Conservation (phyloP, 2,888 invertebrate species). For the Lamellibrachia columna region DNA sequence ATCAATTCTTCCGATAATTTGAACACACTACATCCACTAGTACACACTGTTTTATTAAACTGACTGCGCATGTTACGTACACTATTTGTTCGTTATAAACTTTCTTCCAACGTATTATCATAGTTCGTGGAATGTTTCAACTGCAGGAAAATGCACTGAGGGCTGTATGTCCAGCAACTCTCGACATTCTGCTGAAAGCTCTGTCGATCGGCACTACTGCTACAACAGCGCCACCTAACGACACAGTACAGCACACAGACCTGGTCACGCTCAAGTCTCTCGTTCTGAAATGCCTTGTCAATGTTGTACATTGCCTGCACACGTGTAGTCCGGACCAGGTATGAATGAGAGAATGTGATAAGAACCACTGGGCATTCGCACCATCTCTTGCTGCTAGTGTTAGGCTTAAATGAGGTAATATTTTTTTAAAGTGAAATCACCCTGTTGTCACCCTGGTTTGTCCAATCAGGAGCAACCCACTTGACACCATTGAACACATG, state of each 20-base stretch:
- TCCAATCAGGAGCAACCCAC: background rate
- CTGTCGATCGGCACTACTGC: conserved; percentile 50
- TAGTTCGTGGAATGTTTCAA: background rate
- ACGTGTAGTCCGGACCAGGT: conserved; percentile 70
- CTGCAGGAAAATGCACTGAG: conserved; percentile 71
- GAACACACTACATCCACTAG: too few species aligned
- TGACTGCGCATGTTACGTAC: too few species aligned
- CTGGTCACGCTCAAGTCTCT: conserved; percentile 66
- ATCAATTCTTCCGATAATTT: too few species aligned
- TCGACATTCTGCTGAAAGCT: conserved; percentile 70
- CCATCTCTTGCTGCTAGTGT: background rate
- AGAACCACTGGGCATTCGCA: background rate
- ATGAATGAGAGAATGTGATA: conserved; percentile 20
- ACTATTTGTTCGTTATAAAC: background rate
- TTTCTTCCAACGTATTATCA: background rate
- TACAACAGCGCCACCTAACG: conserved; percentile 42
- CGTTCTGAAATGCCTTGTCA: conserved; percentile 70
- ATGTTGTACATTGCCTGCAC: conserved; percentile 71
- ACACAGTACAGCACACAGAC: conserved; percentile 52
- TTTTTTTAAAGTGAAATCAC: too few species aligned
- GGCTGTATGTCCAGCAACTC: conserved; percentile 73
- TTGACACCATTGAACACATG: background rate
- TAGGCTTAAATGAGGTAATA: background rate
- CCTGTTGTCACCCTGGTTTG: background rate
- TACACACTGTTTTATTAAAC: too few species aligned